Conservation (phyloP, 1,140 invertebrate genomes). For the Heliconius nattereri region DNA sequence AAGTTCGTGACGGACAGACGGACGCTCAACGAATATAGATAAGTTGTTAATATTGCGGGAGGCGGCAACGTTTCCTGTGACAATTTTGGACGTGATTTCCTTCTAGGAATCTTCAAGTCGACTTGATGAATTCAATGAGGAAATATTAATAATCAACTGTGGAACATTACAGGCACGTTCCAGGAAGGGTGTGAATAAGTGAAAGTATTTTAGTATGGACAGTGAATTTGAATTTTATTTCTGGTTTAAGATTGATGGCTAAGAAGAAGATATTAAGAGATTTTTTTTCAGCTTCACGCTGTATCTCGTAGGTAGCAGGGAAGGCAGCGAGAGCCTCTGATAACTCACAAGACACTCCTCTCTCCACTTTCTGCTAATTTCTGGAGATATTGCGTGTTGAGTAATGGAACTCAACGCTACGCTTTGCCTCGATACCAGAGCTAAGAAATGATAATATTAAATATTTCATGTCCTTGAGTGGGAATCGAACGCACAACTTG, state of each 20-base stretch:
- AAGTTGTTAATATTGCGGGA: constrained; percentile 48
- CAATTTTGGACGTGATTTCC: constrained; percentile 70
- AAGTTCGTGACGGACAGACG: constrained; percentile 47
- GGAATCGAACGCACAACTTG: too few species aligned
- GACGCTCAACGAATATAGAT: constrained; percentile 63
- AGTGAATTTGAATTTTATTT: not conserved
- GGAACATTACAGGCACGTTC: not conserved
- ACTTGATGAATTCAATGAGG: constrained; percentile 28
- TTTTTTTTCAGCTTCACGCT: too few species aligned
- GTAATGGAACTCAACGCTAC: too few species aligned
- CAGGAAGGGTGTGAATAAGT: constrained; percentile 10
- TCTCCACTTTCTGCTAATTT: too few species aligned
- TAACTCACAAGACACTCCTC: too few species aligned
- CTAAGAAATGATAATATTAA: too few species aligned
- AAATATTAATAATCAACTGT: constrained; percentile 16
- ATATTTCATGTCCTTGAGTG: too few species aligned
- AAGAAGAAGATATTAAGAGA: not conserved
- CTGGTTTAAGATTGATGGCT: not conserved
- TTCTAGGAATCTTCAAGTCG: constrained; percentile 39
- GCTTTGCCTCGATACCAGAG: too few species aligned
- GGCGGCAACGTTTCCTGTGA: constrained; percentile 58
- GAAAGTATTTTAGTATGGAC: not conserved
- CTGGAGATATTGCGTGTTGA: too few species aligned
- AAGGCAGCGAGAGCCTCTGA: too few species aligned
- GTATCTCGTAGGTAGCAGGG: too few species aligned